A percentile compares a stretch with the other conserved stretches of the same genome.
Evolutionary conservation across 2,888 invertebrate genomes (phyloP).

Genomic region (Tineola bisselliella): DNA sequence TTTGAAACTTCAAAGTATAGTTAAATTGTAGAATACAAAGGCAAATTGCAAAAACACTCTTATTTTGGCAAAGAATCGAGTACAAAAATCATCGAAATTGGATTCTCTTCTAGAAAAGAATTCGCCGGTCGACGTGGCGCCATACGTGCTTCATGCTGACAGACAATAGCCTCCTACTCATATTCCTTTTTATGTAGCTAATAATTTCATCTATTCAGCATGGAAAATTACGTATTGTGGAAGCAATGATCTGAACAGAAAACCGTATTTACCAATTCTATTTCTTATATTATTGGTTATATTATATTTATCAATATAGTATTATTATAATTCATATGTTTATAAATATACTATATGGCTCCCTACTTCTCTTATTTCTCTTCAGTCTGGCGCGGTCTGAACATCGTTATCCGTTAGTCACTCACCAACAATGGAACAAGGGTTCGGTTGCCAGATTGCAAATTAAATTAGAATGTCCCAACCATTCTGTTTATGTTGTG

Average conservation of each 20-base stretch:
- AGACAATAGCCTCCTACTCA: conserved; percentile 47
- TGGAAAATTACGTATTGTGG: conserved; percentile 18
- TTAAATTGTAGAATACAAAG: conserved; percentile 43
- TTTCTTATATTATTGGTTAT: too few species aligned
- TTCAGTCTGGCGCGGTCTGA: conserved; percentile 20
- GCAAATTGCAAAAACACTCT: conserved; percentile 39
- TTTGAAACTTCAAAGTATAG: neutral
- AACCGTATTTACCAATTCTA: neutral
- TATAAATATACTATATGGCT: too few species aligned
- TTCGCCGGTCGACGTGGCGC: conserved; percentile 30
- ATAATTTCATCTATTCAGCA: neutral
- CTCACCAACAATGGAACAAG: conserved; percentile 32
- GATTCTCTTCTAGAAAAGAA: conserved; percentile 48
- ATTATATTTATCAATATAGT: too few species aligned
- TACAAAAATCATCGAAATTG: conserved; percentile 50
- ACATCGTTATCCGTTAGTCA: conserved; percentile 45
- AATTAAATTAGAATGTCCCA: conserved; percentile 52
- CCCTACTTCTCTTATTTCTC: too few species aligned
- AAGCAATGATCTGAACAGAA: conserved; percentile 22
- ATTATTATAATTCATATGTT: too few species aligned
- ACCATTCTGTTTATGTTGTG: conserved; percentile 40
- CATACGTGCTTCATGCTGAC: conserved; percentile 36
- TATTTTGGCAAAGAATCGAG: conserved; percentile 34
- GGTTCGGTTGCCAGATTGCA: conserved; percentile 43
- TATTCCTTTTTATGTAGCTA: conserved; percentile 25